phyloP scores from a whole-genome alignment of 2,113 vertebrate genomes.

The Orthochromis malagaraziensis region DNA sequence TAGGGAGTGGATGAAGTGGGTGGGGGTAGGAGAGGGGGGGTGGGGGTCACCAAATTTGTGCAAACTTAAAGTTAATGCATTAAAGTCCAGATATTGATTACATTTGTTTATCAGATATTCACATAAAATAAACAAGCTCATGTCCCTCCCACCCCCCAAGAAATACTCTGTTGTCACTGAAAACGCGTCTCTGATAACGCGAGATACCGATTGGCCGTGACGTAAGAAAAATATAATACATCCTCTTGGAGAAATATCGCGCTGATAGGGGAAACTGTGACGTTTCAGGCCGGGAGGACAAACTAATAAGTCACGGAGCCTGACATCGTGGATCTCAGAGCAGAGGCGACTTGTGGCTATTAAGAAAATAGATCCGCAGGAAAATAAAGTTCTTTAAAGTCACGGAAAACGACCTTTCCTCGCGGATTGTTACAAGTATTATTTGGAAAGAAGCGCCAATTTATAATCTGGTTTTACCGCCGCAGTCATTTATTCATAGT shows the following conservation, averaged over 20 bases:
- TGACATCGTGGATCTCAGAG: not conserved
- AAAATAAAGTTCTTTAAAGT: not conserved
- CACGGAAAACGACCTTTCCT: not conserved
- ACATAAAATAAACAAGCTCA: constrained; percentile 37
- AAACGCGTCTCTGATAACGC: constrained; percentile 12
- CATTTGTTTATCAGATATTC: constrained; percentile 9
- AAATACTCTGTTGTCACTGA: constrained; percentile 23
- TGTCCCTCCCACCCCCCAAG: not conserved
- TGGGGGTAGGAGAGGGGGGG: not conserved
- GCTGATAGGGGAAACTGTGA: not conserved
- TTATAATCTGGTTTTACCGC: not conserved
- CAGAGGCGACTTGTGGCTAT: not conserved
- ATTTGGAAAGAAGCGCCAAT: not conserved
- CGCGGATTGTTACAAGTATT: not conserved
- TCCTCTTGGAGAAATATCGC: constrained; percentile 35
- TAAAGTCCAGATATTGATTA: constrained; percentile 22
- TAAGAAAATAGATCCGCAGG: not conserved
- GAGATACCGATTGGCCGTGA: not conserved
- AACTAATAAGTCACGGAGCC: not conserved
- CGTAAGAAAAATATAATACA: constrained; percentile 21
- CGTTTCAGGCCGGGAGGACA: not conserved
- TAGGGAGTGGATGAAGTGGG: not conserved
- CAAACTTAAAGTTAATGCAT: constrained; percentile 22
- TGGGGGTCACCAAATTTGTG: constrained; percentile 6
- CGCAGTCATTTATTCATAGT: not conserved